Conservation (phyloP, 2,888 invertebrate species). For the Vanessa cardui region DNA sequence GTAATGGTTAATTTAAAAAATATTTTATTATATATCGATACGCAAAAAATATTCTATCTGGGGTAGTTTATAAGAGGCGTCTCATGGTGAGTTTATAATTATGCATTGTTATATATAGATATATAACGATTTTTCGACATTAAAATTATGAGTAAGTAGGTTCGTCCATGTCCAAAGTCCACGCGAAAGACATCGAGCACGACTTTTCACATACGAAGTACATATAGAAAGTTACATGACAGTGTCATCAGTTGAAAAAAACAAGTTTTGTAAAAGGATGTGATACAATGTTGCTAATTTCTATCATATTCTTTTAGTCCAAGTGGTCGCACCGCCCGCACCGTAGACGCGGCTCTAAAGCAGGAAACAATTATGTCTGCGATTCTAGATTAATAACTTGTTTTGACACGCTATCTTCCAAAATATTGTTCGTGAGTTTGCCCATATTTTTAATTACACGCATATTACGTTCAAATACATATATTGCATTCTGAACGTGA, state of each 20-base stretch:
- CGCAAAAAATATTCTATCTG: no score
- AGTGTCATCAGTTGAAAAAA: not conserved
- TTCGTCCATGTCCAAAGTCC: no score
- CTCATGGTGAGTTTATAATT: no score
- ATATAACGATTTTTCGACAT: no score
- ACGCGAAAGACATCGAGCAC: no score
- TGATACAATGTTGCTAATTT: slow-evolving; percentile 2
- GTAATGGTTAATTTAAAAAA: no score
- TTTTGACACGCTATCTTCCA: slow-evolving; percentile 40
- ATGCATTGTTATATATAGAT: no score
- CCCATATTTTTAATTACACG: slow-evolving; percentile 41
- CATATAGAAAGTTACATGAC: no score
- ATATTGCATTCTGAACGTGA: slow-evolving; percentile 10
- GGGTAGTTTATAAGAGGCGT: no score
- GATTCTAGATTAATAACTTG: slow-evolving; percentile 43
- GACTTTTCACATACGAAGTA: no score
- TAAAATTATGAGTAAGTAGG: no score
- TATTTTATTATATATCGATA: no score
- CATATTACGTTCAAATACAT: slow-evolving; percentile 29
- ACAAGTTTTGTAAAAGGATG: not conserved
- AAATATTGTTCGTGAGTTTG: slow-evolving; percentile 38
- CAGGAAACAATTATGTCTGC: slow-evolving; percentile 40
- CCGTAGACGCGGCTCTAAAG: slow-evolving; percentile 25
- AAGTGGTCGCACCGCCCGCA: slow-evolving; percentile 1
- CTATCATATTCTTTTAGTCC: not conserved